A percentile compares a stretch with the other conserved stretches of the same genome.
These are phyloP conservation scores for Macrophya alboannulata DNA, from an alignment of 2,888 invertebrate genomes.

Conservation along the genomic window DNA sequence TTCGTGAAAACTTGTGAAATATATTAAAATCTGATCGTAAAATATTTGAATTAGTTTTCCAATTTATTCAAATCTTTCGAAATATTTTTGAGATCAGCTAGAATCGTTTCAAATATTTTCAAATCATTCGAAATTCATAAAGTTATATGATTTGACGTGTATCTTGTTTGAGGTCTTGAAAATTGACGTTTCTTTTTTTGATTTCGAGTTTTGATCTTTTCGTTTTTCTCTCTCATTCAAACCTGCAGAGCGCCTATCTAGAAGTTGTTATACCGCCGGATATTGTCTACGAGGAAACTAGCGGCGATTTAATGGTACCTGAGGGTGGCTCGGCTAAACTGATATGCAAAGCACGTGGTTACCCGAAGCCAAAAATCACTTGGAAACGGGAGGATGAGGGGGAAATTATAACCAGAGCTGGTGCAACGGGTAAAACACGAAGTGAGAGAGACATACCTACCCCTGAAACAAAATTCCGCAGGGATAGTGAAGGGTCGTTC, in stretches of 20 bases:
- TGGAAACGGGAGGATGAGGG: slow-evolving; percentile 95
- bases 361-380: slow-evolving; percentile 91
- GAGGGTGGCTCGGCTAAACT: slow-evolving; percentile 94
- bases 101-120: too few relatives aligned
- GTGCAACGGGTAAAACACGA: slow-evolving; percentile 88
- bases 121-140: background rate
- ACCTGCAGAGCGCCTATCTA: slow-evolving; percentile 88
- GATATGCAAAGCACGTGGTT: slow-evolving; percentile 92
- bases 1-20: background rate
- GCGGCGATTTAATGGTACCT: slow-evolving; percentile 97
- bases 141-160: too few relatives aligned
- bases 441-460: slow-evolving; percentile 80
- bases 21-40: background rate
- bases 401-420: slow-evolving; percentile 90
- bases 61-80: background rate
- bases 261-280: slow-evolving; percentile 97
- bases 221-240: slow-evolving; percentile 16
- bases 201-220: slow-evolving; percentile 33
- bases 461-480: background rate
- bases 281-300: slow-evolving; percentile 94
- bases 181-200: background rate
- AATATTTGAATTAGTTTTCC: background rate
- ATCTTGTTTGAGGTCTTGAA: background rate
- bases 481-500: slow-evolving; percentile 15
- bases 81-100: background rate